A percentile compares a stretch with the other conserved stretches of the same genome.
Evolutionary conservation across 2,113 vertebrate species (phyloP).

Genomic region (Cynoglossus semilaevis): DNA sequence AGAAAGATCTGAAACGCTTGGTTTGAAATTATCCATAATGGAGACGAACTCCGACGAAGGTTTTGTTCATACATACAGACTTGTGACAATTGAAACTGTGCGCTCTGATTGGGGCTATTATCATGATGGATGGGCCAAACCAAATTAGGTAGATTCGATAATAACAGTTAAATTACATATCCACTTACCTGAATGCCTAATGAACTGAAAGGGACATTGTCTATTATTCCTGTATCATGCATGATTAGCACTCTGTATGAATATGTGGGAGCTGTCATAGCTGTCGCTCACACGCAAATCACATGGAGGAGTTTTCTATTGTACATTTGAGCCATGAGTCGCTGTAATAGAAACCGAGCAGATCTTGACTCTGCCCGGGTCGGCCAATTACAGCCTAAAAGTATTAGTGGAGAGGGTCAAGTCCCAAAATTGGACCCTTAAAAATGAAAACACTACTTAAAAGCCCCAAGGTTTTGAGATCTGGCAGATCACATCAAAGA

Average conservation of each 20-base stretch:
- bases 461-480: too few relatives aligned
- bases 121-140: constrained; percentile 57
- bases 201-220: constrained; percentile 65
- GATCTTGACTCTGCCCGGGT: constrained; percentile 18
- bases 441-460: too few relatives aligned
- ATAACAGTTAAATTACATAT: constrained; percentile 68
- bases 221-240: constrained; percentile 68
- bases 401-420: background rate
- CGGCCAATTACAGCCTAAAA: constrained; percentile 13
- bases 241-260: constrained; percentile 63
- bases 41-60: constrained; percentile 40
- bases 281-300: constrained; percentile 51
- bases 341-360: constrained; percentile 42
- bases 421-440: constrained; percentile 7
- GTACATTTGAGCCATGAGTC: constrained; percentile 29
- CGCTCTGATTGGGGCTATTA: constrained; percentile 46
- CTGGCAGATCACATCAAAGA: too few relatives aligned
- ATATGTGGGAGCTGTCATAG: constrained; percentile 40
- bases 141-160: constrained; percentile 65
- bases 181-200: constrained; percentile 71
- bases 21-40: constrained; percentile 50
- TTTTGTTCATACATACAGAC: constrained; percentile 40
- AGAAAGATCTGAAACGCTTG: constrained; percentile 23
- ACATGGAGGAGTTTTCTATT: constrained; percentile 31
- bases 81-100: constrained; percentile 46